phyloP scores from a whole-genome alignment of 2,888 invertebrate species.

The Aporophyla nigra region DNA sequence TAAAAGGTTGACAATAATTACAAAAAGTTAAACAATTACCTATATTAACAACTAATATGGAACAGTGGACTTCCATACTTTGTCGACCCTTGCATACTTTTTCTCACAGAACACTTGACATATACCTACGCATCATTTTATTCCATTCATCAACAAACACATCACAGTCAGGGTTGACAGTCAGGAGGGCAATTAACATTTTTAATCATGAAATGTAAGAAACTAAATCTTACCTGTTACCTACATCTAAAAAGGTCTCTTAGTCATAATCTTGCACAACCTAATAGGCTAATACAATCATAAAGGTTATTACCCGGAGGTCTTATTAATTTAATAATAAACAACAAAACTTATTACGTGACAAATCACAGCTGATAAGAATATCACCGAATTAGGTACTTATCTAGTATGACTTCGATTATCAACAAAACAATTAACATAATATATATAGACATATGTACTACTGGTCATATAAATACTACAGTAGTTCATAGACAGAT shows the following conservation, averaged over 20 bases:
- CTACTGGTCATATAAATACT: constrained; percentile 35
- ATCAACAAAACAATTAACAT: constrained; percentile 28
- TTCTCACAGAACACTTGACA: no score
- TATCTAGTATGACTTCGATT: constrained; percentile 44
- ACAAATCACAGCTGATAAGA: constrained; percentile 44
- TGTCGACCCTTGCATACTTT: no score
- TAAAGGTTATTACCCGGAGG: constrained; percentile 31
- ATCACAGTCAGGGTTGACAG: no score
- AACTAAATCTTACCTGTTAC: no score
- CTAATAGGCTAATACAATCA: not conserved
- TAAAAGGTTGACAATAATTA: no score
- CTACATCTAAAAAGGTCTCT: not conserved
- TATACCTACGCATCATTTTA: no score
- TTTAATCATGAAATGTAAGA: not conserved
- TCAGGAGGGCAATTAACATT: no score
- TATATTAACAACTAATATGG: no score
- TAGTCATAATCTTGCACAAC: not conserved
- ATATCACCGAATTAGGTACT: constrained; percentile 43
- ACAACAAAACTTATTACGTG: constrained; percentile 16
- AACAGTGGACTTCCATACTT: no score
- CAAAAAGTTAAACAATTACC: no score
- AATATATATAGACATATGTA: constrained; percentile 16
- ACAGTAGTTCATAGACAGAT: constrained; percentile 11
- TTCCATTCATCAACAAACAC: no score
- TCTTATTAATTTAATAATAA: constrained; percentile 6